These are phyloP conservation scores for Chaetogeoica ovagalla DNA, from an alignment of 2,888 invertebrate genomes.

Conservation along the genomic window DNA sequence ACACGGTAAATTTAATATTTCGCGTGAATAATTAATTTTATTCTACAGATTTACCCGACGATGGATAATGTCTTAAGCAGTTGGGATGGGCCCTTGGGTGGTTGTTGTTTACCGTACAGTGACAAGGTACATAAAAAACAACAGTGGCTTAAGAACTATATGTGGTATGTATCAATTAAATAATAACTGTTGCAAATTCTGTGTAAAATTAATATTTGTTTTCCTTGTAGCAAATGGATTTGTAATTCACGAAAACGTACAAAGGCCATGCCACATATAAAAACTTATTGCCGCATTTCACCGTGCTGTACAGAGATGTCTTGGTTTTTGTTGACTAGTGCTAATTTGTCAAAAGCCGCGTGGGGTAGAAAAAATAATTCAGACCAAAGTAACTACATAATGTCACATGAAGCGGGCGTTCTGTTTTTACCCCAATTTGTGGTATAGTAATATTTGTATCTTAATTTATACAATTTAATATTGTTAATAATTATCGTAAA, in stretches of 20 bases:
- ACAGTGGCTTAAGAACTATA: slow-evolving; percentile 74
- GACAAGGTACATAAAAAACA: slow-evolving; percentile 79
- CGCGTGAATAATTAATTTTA: slow-evolving; percentile 8
- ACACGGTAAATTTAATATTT: background rate
- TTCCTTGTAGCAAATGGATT: slow-evolving; percentile 75
- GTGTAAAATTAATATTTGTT: background rate
- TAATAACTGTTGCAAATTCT: slow-evolving; percentile 35
- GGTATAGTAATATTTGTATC: slow-evolving; percentile 63
- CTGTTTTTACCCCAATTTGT: slow-evolving; percentile 81
- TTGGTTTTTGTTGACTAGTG: slow-evolving; percentile 88
- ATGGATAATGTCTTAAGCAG: slow-evolving; percentile 82
- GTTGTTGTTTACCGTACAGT: slow-evolving; percentile 86
- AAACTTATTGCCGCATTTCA: slow-evolving; percentile 80
- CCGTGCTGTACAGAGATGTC: slow-evolving; percentile 70
- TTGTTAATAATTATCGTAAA: background rate
- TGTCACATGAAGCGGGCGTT: slow-evolving; percentile 91
- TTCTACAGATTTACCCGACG: slow-evolving; percentile 69
- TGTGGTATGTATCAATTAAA: slow-evolving; percentile 68
- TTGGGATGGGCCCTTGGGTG: slow-evolving; percentile 81
- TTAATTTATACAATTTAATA: background rate
- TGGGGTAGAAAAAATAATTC: slow-evolving; percentile 79
- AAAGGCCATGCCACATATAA: slow-evolving; percentile 92
- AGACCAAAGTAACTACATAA: slow-evolving; percentile 66
- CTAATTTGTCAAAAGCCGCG: slow-evolving; percentile 95
- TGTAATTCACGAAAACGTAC: slow-evolving; percentile 71